Evolutionary conservation across 2,113 vertebrate species (phyloP).

Genomic region (Micronisus gabar): DNA sequence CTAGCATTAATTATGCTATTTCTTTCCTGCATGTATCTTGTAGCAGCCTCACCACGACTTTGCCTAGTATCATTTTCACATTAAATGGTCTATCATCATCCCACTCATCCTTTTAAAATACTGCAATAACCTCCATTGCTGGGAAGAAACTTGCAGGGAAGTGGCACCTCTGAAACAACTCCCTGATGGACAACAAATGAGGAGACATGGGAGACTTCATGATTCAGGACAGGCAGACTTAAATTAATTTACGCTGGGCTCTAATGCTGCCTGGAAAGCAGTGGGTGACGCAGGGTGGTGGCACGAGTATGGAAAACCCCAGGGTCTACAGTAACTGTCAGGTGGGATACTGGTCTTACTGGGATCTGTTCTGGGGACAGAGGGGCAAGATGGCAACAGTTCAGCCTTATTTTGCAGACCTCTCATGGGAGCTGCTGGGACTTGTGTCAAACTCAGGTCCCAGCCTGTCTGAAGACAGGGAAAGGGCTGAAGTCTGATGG

Average conservation of each 20-base stretch:
- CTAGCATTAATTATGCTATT: slow-evolving; percentile 46
- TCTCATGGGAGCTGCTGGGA: neutral
- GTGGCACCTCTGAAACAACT: neutral
- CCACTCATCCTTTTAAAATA: neutral
- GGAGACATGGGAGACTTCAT: neutral
- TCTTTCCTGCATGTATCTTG: slow-evolving; percentile 32
- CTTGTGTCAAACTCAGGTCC: neutral
- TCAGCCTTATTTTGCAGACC: neutral
- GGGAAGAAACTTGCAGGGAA: neutral
- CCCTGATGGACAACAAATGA: neutral
- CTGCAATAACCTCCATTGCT: neutral
- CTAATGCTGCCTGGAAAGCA: neutral
- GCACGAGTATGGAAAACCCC: fast-evolving
- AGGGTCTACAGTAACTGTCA: neutral
- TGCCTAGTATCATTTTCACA: neutral
- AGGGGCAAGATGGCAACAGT: neutral
- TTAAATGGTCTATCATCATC: neutral
- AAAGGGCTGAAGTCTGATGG: neutral
- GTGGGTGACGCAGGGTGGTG: neutral
- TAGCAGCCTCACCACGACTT: slow-evolving; percentile 37
- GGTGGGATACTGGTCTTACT: neutral
- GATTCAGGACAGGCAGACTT: neutral
- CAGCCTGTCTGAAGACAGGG: neutral
- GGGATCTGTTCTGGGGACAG: fast-evolving
- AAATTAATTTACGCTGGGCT: neutral